Percentiles rank a stretch among this genome's conserved stretches.
Conservation (phyloP, 2,797 vertebrate species). For the Urosaurus nigricauda region DNA sequence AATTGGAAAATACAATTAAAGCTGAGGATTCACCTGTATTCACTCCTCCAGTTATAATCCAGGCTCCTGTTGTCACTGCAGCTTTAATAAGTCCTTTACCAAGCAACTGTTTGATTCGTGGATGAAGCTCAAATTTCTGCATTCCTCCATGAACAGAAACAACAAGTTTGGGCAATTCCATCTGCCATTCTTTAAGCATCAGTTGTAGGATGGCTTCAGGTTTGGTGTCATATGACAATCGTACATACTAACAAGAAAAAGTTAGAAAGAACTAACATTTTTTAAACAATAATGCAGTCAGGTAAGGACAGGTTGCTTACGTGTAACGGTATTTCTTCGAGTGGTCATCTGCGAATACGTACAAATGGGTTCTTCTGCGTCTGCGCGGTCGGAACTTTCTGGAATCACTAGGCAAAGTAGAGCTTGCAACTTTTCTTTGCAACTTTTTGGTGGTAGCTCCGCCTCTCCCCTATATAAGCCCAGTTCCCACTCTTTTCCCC, state of each 20-base stretch:
- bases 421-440: too few relatives aligned
- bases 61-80: constrained; percentile 97
- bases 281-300: constrained; percentile 37
- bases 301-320: too few relatives aligned
- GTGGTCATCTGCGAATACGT: too few relatives aligned
- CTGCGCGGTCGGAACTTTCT: too few relatives aligned
- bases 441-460: too few relatives aligned
- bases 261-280: constrained; percentile 26
- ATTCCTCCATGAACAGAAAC: constrained; percentile 98
- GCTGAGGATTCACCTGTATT: constrained; percentile 87
- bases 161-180: constrained; percentile 98
- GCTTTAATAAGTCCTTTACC: constrained; percentile 99
- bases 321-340: too few relatives aligned
- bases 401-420: too few relatives aligned
- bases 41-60: constrained; percentile 98
- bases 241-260: constrained; percentile 87
- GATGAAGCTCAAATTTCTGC: constrained; percentile 98
- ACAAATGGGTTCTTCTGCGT: too few relatives aligned
- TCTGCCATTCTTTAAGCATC: constrained; percentile 98
- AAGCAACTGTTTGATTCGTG: constrained; percentile 96
- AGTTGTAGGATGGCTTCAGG: constrained; percentile 94
- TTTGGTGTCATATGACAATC: constrained; percentile 92
- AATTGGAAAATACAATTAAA: neutral
- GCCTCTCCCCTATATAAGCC: too few relatives aligned
- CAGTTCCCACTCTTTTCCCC: too few relatives aligned